Percentiles rank a stretch among this genome's conserved stretches.
phyloP scores from a whole-genome alignment of 2,888 invertebrate genomes.

The Archips xylosteana region DNA sequence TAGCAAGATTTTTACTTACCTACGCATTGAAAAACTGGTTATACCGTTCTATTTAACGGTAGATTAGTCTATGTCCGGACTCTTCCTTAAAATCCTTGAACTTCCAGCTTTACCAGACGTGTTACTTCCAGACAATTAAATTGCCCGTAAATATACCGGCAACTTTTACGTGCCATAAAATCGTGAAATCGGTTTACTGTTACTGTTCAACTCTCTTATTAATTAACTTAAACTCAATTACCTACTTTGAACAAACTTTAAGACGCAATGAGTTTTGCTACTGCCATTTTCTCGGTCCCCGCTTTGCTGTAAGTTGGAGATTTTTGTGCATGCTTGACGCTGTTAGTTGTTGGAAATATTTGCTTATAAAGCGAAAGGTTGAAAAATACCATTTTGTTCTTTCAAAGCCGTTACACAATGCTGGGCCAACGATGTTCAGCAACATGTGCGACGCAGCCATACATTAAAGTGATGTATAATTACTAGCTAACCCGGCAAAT shows the following conservation, averaged over 20 bases:
- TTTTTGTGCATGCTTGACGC: neutral
- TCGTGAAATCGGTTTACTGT: slow-evolving; percentile 18
- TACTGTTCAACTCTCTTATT: slow-evolving; percentile 12
- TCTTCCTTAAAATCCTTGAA: neutral
- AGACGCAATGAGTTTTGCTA: neutral
- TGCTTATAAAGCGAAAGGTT: too few species aligned
- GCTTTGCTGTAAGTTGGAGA: neutral
- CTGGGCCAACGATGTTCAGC: too few species aligned
- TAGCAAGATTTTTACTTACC: too few species aligned
- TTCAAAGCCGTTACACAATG: too few species aligned
- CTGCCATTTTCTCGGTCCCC: neutral
- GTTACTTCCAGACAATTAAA: slow-evolving; percentile 22
- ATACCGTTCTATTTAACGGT: neutral
- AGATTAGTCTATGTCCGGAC: neutral
- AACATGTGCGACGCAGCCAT: too few species aligned
- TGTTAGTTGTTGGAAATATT: neutral
- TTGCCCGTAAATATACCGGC: slow-evolving; percentile 18
- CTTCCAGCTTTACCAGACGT: neutral
- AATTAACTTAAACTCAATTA: slow-evolving; percentile 16
- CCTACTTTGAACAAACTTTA: neutral
- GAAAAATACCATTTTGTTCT: too few species aligned
- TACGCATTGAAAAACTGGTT: neutral
- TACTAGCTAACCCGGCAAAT: too few species aligned
- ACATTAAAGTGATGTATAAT: too few species aligned
- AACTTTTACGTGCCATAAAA: slow-evolving; percentile 27